Evolutionary conservation across 2,797 vertebrate genomes (phyloP).

Genomic region (Adelosebastes latens): DNA sequence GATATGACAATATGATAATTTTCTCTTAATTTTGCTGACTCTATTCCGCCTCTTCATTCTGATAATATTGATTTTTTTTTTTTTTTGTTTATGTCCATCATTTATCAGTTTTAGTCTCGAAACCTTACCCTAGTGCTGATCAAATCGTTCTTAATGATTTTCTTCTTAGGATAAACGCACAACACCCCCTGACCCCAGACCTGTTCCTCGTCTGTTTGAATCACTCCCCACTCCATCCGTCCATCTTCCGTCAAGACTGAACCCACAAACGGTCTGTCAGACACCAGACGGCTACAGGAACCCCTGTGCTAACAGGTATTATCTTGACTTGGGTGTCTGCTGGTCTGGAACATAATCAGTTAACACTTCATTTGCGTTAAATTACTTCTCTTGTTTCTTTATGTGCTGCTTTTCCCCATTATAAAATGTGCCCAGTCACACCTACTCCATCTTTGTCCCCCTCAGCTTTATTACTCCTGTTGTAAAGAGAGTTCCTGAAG

Average conservation of each 20-base stretch:
- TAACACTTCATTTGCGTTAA: background rate
- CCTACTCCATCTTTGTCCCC: background rate
- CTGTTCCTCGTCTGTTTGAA: slow-evolving; percentile 66
- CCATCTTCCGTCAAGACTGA: slow-evolving; percentile 69
- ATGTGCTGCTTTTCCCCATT: background rate
- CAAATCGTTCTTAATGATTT: background rate
- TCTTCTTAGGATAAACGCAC: slow-evolving; percentile 78
- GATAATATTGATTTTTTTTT: background rate
- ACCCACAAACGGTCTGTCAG: slow-evolving; percentile 76
- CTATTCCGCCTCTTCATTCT: background rate
- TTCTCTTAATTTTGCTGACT: background rate
- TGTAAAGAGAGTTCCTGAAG: slow-evolving; percentile 81
- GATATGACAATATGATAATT: background rate
- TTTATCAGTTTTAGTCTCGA: background rate
- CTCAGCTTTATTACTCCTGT: slow-evolving; percentile 86
- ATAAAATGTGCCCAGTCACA: background rate
- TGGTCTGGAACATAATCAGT: background rate
- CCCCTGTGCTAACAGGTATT: slow-evolving; percentile 72
- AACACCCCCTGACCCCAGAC: slow-evolving; percentile 73
- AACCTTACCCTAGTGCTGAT: background rate
- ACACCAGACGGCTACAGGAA: slow-evolving; percentile 85
- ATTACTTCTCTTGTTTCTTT: background rate
- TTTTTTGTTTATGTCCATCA: background rate
- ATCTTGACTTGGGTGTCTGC: background rate
- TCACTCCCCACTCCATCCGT: slow-evolving; percentile 73